Base-by-base conservation (phyloP, 2,888 invertebrate species). In the Acrobasis suavella region DNA sequence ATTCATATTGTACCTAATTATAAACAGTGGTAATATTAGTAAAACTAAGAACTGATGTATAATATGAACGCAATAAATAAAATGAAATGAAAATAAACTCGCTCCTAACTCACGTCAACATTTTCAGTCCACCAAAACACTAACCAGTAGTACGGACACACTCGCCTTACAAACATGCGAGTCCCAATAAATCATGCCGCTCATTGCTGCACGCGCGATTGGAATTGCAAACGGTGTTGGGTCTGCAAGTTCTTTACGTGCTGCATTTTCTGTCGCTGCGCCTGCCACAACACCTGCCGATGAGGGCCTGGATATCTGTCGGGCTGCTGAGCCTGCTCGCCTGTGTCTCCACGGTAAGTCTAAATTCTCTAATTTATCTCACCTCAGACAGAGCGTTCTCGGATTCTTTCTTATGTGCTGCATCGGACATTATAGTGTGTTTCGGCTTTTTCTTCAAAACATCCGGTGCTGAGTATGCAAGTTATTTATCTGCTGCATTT, bases 401-500 rank as follows among this genome's bases (percentile, higher is more conserved):
- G 22, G 22, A 2, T 22, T 3, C 22, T 22, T 22, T 22, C 22
- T 22, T 1, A 22, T n/a, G 22, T 22, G 22, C 3, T 3, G 22
- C 22, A 22, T 22, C 22, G 22, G 22, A 22, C 3, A 22, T 22
- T 22, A 22, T 1, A 3, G 22, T 22, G 22, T 22, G 22, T 22
- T 22, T 22, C 22, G 22, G 22, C 22, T 22, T 22, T 22, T 22
- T 22, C 22, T 22, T 22, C 3, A 22, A 22, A 22, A 22, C 58
- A 66, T 65, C 32, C 80, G 76, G 54, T 81, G 85, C 69, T 61
- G 66, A 54, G 76, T 73, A 5, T 82, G 78, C 54, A 66, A 74
- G 63, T 82, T 80, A 81, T 65, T 83, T 62, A 64, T 66, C 52
- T 85, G 84, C 66, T 87, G 85, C 71, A 77, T 69, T 63, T 58